Evolutionary conservation across 1,140 invertebrate genomes (phyloP).

Genomic region (Rhagoletis zephyria): DNA sequence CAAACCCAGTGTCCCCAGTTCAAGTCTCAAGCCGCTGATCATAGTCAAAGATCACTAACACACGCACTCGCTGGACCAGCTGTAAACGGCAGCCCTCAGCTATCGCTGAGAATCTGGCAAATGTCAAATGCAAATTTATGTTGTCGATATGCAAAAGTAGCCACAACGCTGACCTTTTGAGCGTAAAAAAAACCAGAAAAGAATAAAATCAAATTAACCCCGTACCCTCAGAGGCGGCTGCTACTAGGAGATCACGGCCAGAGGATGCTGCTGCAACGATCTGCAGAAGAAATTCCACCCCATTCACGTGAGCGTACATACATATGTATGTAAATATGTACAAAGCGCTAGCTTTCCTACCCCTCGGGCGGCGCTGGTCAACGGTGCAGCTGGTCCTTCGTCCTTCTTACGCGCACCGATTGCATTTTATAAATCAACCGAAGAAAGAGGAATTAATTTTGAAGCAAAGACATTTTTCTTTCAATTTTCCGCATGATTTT

Average conservation of each 20-base stretch:
- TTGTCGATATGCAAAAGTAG: slow-evolving; percentile 40
- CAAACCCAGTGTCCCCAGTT: not conserved
- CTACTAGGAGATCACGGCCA: slow-evolving; percentile 16
- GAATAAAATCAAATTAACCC: slow-evolving; percentile 47
- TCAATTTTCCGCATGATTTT: slow-evolving; percentile 49
- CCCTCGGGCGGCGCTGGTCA: not conserved
- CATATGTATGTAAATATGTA: not conserved
- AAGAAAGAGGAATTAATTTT: slow-evolving; percentile 38
- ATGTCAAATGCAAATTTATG: slow-evolving; percentile 43
- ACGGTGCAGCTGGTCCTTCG: not conserved
- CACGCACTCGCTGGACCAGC: not conserved
- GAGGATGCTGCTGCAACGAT: not conserved
- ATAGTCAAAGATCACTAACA: not conserved
- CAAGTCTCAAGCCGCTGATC: not conserved
- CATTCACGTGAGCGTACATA: not conserved
- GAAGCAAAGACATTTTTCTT: slow-evolving; percentile 42
- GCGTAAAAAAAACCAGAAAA: not conserved
- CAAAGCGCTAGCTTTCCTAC: not conserved
- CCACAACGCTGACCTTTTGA: slow-evolving; percentile 5
- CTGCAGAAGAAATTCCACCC: not conserved
- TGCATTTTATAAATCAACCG: slow-evolving; percentile 5
- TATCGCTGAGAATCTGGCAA: not conserved
- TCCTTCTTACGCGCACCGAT: not conserved
- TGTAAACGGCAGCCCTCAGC: too few species aligned
- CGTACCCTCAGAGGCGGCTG: slow-evolving; percentile 6